Percentiles rank a stretch among this genome's conserved stretches.
phyloP scores from a whole-genome alignment of 2,888 invertebrate genomes.

The Drosophila ezoana region DNA sequence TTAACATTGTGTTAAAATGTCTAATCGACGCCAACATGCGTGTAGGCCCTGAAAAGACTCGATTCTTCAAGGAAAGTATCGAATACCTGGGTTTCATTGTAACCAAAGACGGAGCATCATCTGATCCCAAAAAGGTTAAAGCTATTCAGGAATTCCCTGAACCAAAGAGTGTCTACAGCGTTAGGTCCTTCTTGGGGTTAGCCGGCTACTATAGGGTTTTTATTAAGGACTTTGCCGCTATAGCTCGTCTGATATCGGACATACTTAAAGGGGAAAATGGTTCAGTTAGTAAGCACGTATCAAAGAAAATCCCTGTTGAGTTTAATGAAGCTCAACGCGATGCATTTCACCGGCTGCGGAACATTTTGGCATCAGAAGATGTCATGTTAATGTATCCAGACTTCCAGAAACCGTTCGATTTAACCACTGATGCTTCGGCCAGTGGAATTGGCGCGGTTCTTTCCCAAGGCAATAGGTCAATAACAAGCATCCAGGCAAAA shows the following conservation, averaged over 20 bases:
- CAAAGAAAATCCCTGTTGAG: neutral
- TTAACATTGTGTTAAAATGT: neutral
- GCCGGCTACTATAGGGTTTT: slow-evolving; percentile 9
- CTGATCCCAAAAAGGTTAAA: no score
- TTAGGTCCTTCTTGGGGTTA: slow-evolving; percentile 3
- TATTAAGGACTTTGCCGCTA: slow-evolving; percentile 16
- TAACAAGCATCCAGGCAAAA: slow-evolving; percentile 1
- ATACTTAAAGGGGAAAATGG: slow-evolving; percentile 7
- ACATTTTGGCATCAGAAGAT: slow-evolving; percentile 37
- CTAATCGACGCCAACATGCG: slow-evolving; percentile 1
- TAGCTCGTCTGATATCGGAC: neutral
- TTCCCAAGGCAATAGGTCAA: slow-evolving; percentile 2
- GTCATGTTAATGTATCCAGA: slow-evolving; percentile 79
- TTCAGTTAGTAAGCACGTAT: slow-evolving; percentile 1
- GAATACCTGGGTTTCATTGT: no score
- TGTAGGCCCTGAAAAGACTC: neutral
- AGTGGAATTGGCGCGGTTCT: neutral
- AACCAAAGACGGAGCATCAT: no score
- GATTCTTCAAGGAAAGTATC: neutral
- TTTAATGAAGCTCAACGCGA: slow-evolving; percentile 2
- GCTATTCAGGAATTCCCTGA: no score
- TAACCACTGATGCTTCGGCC: slow-evolving; percentile 13
- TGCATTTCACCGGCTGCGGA: slow-evolving; percentile 3
- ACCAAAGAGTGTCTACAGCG: neutral
- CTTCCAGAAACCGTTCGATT: slow-evolving; percentile 58